These are phyloP conservation scores for Bos indicus DNA, from an alignment of 2,113 vertebrate species.

Conservation along the genomic window DNA sequence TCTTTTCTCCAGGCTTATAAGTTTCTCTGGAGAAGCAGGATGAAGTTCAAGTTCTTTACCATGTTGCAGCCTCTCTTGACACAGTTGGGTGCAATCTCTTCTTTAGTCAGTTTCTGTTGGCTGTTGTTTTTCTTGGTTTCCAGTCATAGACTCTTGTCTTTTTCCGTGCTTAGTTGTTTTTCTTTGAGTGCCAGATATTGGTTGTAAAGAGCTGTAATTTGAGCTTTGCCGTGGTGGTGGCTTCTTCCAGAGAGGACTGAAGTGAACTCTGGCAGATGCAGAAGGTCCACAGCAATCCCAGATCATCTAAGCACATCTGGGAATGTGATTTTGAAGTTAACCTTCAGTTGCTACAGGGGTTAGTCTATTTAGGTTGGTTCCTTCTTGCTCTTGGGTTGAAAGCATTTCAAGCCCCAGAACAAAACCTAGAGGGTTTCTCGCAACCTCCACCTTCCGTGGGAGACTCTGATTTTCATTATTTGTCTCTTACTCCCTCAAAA, in stretches of 20 bases:
- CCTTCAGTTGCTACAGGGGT: background rate
- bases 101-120: background rate
- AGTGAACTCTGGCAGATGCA: background rate
- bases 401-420: background rate
- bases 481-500: background rate
- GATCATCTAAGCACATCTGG: background rate
- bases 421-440: background rate
- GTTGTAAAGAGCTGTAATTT: background rate
- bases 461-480: background rate
- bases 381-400: background rate
- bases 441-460: background rate
- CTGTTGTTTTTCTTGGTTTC: background rate
- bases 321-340: background rate
- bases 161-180: background rate
- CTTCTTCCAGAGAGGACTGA: background rate
- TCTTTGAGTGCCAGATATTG: background rate
- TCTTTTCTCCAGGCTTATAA: background rate
- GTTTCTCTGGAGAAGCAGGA: background rate
- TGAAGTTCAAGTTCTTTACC: background rate
- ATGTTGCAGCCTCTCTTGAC: background rate
- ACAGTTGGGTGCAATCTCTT: background rate
- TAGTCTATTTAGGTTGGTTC: background rate
- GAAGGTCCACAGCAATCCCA: background rate
- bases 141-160: background rate
- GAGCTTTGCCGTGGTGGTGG: background rate